These are phyloP conservation scores for Stenodera caucasica DNA, from an alignment of 2,888 invertebrate genomes.

Conservation along the genomic window DNA sequence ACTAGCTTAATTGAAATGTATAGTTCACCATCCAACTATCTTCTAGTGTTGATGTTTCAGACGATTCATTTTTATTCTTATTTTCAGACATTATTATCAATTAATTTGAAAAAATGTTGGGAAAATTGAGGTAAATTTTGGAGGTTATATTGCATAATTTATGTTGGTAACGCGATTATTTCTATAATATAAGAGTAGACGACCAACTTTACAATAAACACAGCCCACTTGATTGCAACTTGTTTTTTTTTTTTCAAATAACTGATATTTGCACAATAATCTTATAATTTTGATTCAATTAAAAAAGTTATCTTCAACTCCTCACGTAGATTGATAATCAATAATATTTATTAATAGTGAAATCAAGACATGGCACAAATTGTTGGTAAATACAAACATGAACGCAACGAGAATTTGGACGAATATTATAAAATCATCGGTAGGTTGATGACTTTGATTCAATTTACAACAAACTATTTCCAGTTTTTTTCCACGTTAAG, in stretches of 20 bases:
- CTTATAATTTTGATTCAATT: neutral
- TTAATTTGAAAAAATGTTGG: no score
- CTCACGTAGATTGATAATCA: neutral
- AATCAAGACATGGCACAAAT: constrained; percentile 59
- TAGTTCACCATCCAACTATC: constrained; percentile 48
- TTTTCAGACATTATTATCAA: neutral
- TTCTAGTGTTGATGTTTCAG: constrained; percentile 18
- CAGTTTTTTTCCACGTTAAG: constrained; percentile 47
- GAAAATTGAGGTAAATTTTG: no score
- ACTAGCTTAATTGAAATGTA: neutral
- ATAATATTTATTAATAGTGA: neutral
- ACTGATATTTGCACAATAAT: neutral
- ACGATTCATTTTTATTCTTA: constrained; percentile 9
- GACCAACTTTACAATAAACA: no score
- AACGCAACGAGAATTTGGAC: constrained; percentile 67
- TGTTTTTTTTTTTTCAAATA: neutral
- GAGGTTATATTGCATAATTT: neutral
- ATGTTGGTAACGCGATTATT: neutral
- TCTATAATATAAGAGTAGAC: no score
- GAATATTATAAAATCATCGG: constrained; percentile 66
- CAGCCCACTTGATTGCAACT: no score
- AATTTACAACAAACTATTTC: neutral
- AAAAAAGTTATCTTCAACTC: neutral
- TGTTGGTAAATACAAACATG: constrained; percentile 65
- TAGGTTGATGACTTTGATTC: constrained; percentile 52